These are phyloP conservation scores for Phylloscopus whistleri DNA, from an alignment of 2,113 vertebrate genomes.

Conservation along the genomic window DNA sequence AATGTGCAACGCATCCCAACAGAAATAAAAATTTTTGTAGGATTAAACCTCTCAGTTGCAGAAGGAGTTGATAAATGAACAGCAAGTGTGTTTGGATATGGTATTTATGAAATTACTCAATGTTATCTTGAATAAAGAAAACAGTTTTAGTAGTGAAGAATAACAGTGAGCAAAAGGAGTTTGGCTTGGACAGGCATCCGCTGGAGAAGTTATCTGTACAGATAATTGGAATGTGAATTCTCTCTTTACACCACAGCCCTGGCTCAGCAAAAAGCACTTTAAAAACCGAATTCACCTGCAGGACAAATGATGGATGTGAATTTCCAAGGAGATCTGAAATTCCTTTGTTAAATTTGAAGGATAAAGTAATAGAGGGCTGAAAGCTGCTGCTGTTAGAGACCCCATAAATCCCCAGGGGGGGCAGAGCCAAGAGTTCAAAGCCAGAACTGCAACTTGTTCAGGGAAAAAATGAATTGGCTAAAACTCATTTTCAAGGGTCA, in stretches of 20 bases:
- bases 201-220: not conserved
- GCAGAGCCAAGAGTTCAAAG: not conserved
- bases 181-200: not conserved
- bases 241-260: too few relatives aligned
- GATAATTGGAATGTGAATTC: not conserved
- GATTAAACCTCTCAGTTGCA: not conserved
- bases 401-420: not conserved
- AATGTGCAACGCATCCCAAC: fast-evolving
- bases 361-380: not conserved
- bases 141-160: not conserved
- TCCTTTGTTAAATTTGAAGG: not conserved
- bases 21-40: not conserved
- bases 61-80: not conserved
- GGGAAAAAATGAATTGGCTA: not conserved
- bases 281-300: not conserved
- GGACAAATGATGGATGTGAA: not conserved
- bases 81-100: not conserved
- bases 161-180: not conserved
- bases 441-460: fast-evolving
- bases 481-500: not conserved
- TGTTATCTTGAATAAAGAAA: not conserved
- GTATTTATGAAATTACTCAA: not conserved
- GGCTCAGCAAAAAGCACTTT: not conserved
- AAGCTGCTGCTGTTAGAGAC: not conserved
- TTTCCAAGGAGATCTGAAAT: not conserved